These are phyloP conservation scores for Myxocyprinus asiaticus DNA, from an alignment of 2,113 vertebrate genomes.

Conservation along the genomic window DNA sequence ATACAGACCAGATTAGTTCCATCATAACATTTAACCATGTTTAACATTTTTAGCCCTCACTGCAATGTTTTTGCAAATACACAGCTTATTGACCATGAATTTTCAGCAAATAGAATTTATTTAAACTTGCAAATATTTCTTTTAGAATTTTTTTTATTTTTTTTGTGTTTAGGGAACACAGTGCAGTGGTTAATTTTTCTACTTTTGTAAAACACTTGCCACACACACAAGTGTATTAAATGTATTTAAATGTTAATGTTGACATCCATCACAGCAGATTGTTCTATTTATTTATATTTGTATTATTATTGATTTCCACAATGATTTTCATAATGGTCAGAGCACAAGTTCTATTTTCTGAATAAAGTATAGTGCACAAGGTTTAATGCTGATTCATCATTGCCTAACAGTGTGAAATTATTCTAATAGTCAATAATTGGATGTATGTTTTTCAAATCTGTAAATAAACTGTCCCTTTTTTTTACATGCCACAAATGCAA, in stretches of 20 bases:
- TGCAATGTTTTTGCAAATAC: neutral
- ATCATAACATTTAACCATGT: neutral
- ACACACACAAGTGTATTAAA: conserved; percentile 13
- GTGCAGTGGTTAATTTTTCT: conserved; percentile 23
- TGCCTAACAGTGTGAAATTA: neutral
- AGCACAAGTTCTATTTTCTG: conserved; percentile 22
- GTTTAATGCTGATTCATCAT: neutral
- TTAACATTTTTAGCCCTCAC: neutral
- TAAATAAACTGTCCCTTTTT: neutral
- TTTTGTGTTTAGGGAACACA: neutral
- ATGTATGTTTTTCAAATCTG: neutral
- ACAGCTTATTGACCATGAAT: neutral
- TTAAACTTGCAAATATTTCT: conserved; percentile 1
- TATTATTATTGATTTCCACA: neutral
- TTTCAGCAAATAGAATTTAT: neutral
- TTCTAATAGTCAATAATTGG: neutral
- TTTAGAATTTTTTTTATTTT: conserved; percentile 7
- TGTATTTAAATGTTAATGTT: neutral
- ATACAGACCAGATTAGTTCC: neutral
- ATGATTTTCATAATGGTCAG: conserved; percentile 12
- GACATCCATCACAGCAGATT: conserved; percentile 2
- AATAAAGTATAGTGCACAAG: conserved; percentile 32
- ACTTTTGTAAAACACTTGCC: conserved; percentile 41
- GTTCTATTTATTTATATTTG: conserved; percentile 19
- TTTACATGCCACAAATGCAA: neutral